Base-by-base conservation (phyloP, 92 coral and sea anemone genomes). In the Palythoa caribaeorum region DNA sequence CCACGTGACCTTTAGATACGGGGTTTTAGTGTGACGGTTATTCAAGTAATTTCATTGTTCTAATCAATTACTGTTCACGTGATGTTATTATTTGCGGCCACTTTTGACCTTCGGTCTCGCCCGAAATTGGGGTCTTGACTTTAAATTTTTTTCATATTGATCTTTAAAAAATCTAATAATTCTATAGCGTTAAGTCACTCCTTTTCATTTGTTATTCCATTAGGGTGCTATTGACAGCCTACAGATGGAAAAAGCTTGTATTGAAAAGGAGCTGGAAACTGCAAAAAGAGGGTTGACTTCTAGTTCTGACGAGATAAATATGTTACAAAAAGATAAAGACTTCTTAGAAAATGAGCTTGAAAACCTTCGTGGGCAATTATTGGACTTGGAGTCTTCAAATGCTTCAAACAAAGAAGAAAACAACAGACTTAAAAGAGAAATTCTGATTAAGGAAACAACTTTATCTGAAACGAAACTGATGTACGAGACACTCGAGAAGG, bases 211-310 rank as follows among this genome's bases (percentile, higher is more conserved):
- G 4, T 36, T 28, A 65, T 44, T 81, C 38, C 28, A 40, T 51
- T 19, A 68, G 71, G 86, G 66, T 71, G n/a, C 76, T 13, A 85
- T 95, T 79, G 92, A 91, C 21, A 81, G 59, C 39, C 90, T 95
- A 72, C 93, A 91, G 40, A 71, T 65, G 9, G 94, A 94, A 35
- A 93, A 78, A 85, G 80, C 86, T 54, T 79, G 36, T 14, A 78
- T 93, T 8, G 98, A 93, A 76, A 90, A 77, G 35, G 94, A 93
- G 62, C 89, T 95, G 17, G 90, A 85, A 78, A 88, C 89, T 38
- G 76, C 90, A 1, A 88, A 92, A 50, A 89, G 80, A 80, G 88
- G 91, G 20, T 93, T 91, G 20, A 70, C 94, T 2, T 52, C 80
- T 50, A 81, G 77, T 3, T 80, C 88, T 75, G n/a, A 85, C 50